phyloP scores from a whole-genome alignment of 2,797 vertebrate species.

The Spea hammondii region DNA sequence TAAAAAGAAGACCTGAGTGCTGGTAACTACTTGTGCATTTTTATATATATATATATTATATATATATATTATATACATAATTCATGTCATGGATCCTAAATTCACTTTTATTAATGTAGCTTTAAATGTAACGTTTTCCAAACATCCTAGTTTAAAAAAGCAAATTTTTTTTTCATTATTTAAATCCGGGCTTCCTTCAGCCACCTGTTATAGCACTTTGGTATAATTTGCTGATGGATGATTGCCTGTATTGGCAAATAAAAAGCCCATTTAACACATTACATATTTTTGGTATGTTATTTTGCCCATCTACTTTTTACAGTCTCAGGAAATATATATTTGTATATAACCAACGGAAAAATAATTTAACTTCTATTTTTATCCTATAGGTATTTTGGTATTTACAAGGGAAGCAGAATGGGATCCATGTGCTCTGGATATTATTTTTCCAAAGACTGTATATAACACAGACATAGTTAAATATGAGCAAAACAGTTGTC shows the following conservation, averaged over 20 bases:
- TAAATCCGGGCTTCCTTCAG: not conserved
- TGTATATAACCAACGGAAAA: slow-evolving; percentile 35
- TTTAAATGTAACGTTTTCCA: not conserved
- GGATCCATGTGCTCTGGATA: slow-evolving; percentile 45
- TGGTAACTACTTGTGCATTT: too few relatives aligned
- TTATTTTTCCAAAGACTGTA: slow-evolving; percentile 44
- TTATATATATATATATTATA: too few relatives aligned
- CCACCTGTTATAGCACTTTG: not conserved
- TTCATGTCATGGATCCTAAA: not conserved
- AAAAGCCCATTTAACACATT: slow-evolving; percentile 31
- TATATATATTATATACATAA: not conserved
- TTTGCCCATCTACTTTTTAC: slow-evolving; percentile 11
- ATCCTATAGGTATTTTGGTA: slow-evolving; percentile 18
- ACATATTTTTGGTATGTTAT: slow-evolving; percentile 30
- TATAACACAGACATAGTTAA: slow-evolving; percentile 16
- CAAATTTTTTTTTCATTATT: too few relatives aligned
- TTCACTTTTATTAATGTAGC: not conserved
- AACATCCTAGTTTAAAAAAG: not conserved
- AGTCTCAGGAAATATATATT: slow-evolving; percentile 25
- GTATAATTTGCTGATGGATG: slow-evolving; percentile 13
- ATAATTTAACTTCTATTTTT: slow-evolving; percentile 41
- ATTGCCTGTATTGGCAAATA: slow-evolving; percentile 21
- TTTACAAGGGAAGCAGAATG: slow-evolving; percentile 45
- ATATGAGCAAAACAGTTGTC: slow-evolving; percentile 10
- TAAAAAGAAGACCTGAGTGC: too few relatives aligned